These are phyloP conservation scores for Rhinatrema bivittatum DNA, from an alignment of 2,797 vertebrate genomes.

Conservation along the genomic window DNA sequence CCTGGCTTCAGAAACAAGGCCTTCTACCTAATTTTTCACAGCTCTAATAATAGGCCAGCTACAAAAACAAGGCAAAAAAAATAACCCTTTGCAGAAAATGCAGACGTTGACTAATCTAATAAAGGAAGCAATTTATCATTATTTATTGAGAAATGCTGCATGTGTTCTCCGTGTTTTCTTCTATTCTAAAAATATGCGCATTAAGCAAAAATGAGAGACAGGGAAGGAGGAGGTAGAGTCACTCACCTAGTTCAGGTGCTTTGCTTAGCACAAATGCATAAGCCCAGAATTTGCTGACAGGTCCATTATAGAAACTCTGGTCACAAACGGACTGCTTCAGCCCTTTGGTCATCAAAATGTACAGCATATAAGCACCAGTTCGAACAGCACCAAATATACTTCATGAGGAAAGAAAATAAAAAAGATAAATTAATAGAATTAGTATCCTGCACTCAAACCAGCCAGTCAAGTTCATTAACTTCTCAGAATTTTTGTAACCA, in stretches of 20 bases:
- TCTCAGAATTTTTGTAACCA: too few relatives aligned
- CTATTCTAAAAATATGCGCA: background rate
- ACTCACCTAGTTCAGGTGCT: conserved; percentile 95
- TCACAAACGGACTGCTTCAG: conserved; percentile 96
- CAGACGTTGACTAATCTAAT: too few relatives aligned
- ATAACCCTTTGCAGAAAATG: too few relatives aligned
- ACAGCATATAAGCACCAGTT: conserved; percentile 93
- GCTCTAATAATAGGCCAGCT: conserved; percentile 10
- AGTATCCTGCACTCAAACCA: too few relatives aligned
- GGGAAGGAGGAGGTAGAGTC: conserved; percentile 7
- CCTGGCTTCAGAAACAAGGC: too few relatives aligned
- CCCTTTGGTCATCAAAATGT: conserved; percentile 97
- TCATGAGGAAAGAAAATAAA: conserved; percentile 35
- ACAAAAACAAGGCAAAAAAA: too few relatives aligned
- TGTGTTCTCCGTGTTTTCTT: too few relatives aligned
- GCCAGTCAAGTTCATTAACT: too few relatives aligned
- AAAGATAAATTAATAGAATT: background rate
- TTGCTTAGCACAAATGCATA: conserved; percentile 98
- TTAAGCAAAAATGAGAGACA: background rate
- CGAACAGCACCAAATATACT: conserved; percentile 98
- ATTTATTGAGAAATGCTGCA: background rate
- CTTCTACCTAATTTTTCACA: background rate
- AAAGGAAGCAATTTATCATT: background rate
- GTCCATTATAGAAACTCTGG: conserved; percentile 98
- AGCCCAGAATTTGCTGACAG: conserved; percentile 99